Evolutionary conservation across 2,888 invertebrate species (phyloP).

Genomic region (Agriopis aurantiaria): DNA sequence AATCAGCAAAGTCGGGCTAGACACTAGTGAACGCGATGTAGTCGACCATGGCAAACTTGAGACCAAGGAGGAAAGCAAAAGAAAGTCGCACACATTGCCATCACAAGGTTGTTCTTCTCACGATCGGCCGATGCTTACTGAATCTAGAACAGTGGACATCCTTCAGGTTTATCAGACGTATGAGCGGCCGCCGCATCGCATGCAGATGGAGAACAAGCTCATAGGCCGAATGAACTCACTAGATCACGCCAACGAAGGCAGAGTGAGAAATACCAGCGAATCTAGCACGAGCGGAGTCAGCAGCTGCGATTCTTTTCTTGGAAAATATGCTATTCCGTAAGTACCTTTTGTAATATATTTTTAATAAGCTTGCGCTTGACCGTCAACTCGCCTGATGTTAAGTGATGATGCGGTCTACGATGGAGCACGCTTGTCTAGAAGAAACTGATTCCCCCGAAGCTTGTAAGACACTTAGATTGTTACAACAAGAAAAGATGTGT

Average conservation of each 20-base stretch:
- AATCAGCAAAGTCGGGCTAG: conserved; percentile 59
- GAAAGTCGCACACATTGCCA: conserved; percentile 87
- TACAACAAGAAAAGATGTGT: too few relatives aligned
- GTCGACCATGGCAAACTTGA: conserved; percentile 61
- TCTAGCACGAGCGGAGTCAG: conserved; percentile 94
- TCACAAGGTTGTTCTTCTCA: conserved; percentile 84
- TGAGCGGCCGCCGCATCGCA: conserved; percentile 67
- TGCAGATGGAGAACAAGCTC: conserved; percentile 65
- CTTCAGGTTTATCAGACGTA: conserved; percentile 72
- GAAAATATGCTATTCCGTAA: conserved; percentile 87
- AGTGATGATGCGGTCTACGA: too few relatives aligned
- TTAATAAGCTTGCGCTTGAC: too few relatives aligned
- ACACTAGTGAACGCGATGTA: conserved; percentile 69
- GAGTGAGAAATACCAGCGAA: conserved; percentile 86
- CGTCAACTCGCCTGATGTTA: too few relatives aligned
- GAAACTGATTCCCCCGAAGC: not conserved
- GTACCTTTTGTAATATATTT: conserved; percentile 45
- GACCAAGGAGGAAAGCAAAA: conserved; percentile 66
- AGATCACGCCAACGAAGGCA: conserved; percentile 76
- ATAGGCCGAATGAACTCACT: conserved; percentile 75
- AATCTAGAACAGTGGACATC: conserved; percentile 90
- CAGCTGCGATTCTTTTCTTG: conserved; percentile 91
- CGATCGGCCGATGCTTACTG: conserved; percentile 89
- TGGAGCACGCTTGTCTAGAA: too few relatives aligned
- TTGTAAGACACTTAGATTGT: not conserved